A percentile compares a stretch with the other conserved stretches of the same genome.
These are phyloP conservation scores for Lochmaea capreae DNA, from an alignment of 2,888 invertebrate genomes.

Conservation along the genomic window DNA sequence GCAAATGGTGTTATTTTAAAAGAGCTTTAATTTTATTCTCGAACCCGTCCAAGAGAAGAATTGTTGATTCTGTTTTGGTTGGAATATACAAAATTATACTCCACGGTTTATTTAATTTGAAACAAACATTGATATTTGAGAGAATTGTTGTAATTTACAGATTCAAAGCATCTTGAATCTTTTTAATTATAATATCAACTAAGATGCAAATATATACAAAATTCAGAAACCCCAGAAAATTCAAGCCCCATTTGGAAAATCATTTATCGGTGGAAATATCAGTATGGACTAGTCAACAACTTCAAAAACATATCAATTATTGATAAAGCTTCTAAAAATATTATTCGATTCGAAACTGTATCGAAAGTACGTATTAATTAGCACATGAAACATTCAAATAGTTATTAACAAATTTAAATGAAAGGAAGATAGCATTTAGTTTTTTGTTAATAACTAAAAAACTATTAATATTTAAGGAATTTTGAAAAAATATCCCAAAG, in stretches of 20 bases:
- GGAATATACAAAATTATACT: neutral
- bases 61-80: neutral
- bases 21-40: neutral
- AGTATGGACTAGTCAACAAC: too few relatives aligned
- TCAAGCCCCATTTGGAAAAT: neutral
- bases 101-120: neutral
- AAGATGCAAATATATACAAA: neutral
- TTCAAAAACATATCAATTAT: too few relatives aligned
- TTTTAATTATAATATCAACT: neutral
- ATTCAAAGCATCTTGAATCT: neutral
- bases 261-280: neutral
- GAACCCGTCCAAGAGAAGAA: neutral
- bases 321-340: too few relatives aligned
- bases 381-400: too few relatives aligned
- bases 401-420: too few relatives aligned
- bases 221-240: neutral
- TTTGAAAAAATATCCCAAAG: too few relatives aligned
- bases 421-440: too few relatives aligned
- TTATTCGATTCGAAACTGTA: too few relatives aligned
- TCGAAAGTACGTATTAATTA: too few relatives aligned
- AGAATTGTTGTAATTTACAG: neutral
- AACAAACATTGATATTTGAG: neutral
- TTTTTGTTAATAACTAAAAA: too few relatives aligned
- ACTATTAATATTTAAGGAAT: too few relatives aligned
- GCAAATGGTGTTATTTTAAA: too few relatives aligned